phyloP scores from a whole-genome alignment of 1,140 invertebrate species.

The Diploscapter pachys region DNA sequence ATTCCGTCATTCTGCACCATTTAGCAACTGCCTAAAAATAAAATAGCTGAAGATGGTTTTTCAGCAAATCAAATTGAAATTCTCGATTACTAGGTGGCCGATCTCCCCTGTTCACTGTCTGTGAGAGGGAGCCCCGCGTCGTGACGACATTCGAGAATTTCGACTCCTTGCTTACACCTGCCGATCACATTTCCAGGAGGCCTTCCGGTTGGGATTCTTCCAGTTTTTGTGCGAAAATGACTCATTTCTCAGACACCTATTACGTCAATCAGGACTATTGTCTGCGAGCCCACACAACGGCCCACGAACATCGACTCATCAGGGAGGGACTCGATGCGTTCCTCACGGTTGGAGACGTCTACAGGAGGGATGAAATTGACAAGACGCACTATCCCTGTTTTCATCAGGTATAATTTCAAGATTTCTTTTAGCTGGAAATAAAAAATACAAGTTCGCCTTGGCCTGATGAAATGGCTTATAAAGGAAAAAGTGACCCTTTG shows the following conservation, averaged over 20 bases:
- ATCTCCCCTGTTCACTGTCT: conserved; percentile 52
- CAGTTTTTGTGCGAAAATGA: background rate
- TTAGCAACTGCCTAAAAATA: background rate
- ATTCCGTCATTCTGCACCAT: background rate
- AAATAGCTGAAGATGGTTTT: background rate
- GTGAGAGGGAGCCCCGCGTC: conserved; percentile 49
- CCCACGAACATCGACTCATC: conserved; percentile 85
- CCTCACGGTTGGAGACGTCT: conserved; percentile 90
- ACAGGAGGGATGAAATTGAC: conserved; percentile 91
- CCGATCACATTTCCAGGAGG: conserved; percentile 52
- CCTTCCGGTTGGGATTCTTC: background rate
- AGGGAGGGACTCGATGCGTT: conserved; percentile 84
- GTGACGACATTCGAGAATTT: conserved; percentile 55
- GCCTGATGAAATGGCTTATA: too few relatives aligned
- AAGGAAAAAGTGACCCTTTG: too few relatives aligned
- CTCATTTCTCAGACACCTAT: conserved; percentile 48
- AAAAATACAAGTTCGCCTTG: too few relatives aligned
- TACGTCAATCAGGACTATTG: conserved; percentile 53
- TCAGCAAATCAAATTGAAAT: background rate
- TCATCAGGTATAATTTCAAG: conserved; percentile 67
- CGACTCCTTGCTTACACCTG: conserved; percentile 52
- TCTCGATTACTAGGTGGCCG: conserved; percentile 33
- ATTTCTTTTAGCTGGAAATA: too few relatives aligned
- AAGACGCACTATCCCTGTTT: conserved; percentile 92
- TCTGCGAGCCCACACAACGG: conserved; percentile 79